Base-by-base conservation (phyloP, 2,797 vertebrate species). In the Epinephelus awoara region DNA sequence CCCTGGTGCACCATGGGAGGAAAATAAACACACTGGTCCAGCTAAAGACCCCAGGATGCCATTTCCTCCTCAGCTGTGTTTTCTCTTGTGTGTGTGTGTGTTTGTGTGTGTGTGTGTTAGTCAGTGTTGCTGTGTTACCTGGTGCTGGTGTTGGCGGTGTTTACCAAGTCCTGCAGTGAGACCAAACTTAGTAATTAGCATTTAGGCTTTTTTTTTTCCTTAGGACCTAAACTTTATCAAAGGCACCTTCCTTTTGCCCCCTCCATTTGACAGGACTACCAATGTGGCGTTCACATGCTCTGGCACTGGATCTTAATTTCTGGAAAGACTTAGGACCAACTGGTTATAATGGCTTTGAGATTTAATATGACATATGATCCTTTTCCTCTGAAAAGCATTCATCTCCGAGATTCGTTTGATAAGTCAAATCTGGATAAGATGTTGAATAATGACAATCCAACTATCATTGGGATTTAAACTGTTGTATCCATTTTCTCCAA, bases 21-120 rank as follows among this genome's bases (percentile, higher is more conserved):
- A 91, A 91, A 89, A 82, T 85, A 93, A 93, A 91, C 88, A 91
- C 69, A 79, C 25, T 25, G 67, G 87, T 85, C 78, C 76, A 86
- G 77, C 81, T 82, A 73, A 91, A 92, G 44, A 88, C 79, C 73
- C 83, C 80, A 71, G 83, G 87, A 93, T 73, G 77, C 82, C 77
- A 89, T 90, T 94, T 93, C 91, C 90, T 93, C 82, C 65, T 91
- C 89, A 86, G 89, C 88, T 89, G 88, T 91, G 86, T 86, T 91
- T 90, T 92, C 74, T 82, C 73, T 77, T 66, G 38, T 73, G 65
- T 62, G 47, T 77, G 25, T 68, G 65, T 79, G 51, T 67, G 56
- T 71, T 57, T 70, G 59, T 68, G 42, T 80, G 52, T 80, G 67
- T 73, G 21, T 75, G 49, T 79, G 54, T 88, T 64, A 40, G 59